phyloP scores from a whole-genome alignment of 2,113 vertebrate species.

The Muntiacus muntjak region DNA sequence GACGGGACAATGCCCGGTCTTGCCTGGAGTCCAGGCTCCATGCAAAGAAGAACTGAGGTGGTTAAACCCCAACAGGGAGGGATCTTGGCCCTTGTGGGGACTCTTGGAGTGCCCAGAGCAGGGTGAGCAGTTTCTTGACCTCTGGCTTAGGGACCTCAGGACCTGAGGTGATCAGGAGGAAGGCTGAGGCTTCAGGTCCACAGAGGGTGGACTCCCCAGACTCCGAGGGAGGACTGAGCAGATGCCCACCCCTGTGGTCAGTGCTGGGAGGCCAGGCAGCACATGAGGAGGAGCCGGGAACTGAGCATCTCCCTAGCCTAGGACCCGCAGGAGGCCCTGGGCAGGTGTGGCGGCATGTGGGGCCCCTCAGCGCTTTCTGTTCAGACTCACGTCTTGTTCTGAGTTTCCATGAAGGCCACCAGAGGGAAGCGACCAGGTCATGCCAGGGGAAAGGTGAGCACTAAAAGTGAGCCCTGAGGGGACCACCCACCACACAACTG shows the following conservation, averaged over 20 bases:
- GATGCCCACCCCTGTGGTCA: background rate
- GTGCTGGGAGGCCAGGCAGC: background rate
- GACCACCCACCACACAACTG: background rate
- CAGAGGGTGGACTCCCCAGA: background rate
- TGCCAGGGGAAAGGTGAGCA: background rate
- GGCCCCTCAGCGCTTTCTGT: background rate
- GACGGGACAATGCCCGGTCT: accelerated
- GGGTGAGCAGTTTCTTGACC: background rate
- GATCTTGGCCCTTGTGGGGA: background rate
- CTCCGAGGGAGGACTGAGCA: background rate
- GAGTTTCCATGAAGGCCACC: background rate
- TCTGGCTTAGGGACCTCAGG: background rate
- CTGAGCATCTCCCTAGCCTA: too few species aligned
- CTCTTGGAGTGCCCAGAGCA: background rate
- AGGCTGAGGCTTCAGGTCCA: background rate
- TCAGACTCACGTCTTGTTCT: accelerated
- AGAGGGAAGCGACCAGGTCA: background rate
- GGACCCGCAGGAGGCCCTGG: background rate
- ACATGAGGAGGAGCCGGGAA: background rate
- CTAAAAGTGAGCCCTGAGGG: background rate
- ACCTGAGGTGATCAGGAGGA: background rate
- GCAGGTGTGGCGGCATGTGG: background rate
- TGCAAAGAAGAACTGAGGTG: background rate
- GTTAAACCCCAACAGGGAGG: background rate
- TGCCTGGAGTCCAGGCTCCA: background rate